Evolutionary conservation across 1,140 invertebrate genomes (phyloP), one percentile per base, ranked within the genome.

Genomic region (Telenomus remus): DNA sequence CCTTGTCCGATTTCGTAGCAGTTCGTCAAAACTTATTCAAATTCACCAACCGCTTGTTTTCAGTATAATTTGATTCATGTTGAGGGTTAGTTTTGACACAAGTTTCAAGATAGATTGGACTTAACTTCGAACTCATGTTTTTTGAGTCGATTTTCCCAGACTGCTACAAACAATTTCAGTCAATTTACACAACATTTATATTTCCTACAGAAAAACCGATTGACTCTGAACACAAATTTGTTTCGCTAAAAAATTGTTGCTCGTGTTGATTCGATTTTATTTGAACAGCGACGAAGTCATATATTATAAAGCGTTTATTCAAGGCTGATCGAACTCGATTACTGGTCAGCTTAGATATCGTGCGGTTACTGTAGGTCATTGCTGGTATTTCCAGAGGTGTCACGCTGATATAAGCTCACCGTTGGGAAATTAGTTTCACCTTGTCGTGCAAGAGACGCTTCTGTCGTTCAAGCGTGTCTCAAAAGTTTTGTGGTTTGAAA

Each of bases 361-460:
- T 68, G 75, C 16, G 75, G 74, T 76, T 71, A 69, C 74, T 66
- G 47, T 51, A 74, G 76, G 76, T 70, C 61, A 78, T 51, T 68
- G 70, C 42, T 47, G 66, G 61, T 57, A 50, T 78, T 70, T 70
- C 65, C 59, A 69, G 64, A 72, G 49, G 65, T 78, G 69, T 78
- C 69, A 78, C 69, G 54, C 44, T 64, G 57, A 15, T 64, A 63
- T 77, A 78, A 78, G 69, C 76, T 72, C 53, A 73, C 70, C 76
- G 76, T 73, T 78, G 76, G 76, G 76, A 78, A 78, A 78, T 78
- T 78, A 74, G 76, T 78, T 78, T 71, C 57, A 70, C 65, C 70
- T 73, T 64, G 74, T 70, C 63, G 74, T 68, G 59, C 48, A 44
- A 63, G 60, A 72, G 74, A 72, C 74, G 57, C 64, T 71, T 61